phyloP scores from a whole-genome alignment of 2,888 invertebrate species.

The Dynastes grantii region DNA sequence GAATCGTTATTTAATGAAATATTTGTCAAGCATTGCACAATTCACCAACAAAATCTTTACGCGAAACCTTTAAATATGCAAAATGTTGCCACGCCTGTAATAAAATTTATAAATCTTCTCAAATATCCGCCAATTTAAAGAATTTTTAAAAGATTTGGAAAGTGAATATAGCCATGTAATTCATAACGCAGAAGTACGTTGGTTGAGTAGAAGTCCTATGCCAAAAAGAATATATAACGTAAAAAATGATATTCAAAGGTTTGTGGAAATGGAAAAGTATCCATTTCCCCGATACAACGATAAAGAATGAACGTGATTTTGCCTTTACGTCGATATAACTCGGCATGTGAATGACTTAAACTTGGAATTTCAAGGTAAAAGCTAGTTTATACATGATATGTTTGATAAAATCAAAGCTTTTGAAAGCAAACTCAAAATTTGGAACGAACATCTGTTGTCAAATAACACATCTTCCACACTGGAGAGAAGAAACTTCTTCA shows the following conservation, averaged over 20 bases:
- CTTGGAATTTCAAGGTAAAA: not conserved
- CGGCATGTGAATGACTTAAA: not conserved
- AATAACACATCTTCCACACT: not conserved
- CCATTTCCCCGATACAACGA: no score
- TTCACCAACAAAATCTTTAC: not conserved
- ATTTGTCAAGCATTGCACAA: not conserved
- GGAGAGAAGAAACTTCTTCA: no score
- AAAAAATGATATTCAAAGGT: no score
- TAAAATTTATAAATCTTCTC: not conserved
- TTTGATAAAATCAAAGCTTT: not conserved
- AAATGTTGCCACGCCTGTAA: not conserved
- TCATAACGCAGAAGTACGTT: no score
- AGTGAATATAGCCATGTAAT: no score
- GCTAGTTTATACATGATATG: not conserved
- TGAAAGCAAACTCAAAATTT: not conserved
- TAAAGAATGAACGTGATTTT: no score
- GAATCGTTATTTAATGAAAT: not conserved
- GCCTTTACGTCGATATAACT: not conserved
- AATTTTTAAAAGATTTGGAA: not conserved
- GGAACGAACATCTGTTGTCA: not conserved
- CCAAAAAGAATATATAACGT: no score
- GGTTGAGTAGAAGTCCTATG: no score
- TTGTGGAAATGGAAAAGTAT: no score
- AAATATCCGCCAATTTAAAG: not conserved
- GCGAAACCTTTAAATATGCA: not conserved